Evolutionary conservation across 2,888 invertebrate genomes (phyloP).

Genomic region (Epicampocera succincta): DNA sequence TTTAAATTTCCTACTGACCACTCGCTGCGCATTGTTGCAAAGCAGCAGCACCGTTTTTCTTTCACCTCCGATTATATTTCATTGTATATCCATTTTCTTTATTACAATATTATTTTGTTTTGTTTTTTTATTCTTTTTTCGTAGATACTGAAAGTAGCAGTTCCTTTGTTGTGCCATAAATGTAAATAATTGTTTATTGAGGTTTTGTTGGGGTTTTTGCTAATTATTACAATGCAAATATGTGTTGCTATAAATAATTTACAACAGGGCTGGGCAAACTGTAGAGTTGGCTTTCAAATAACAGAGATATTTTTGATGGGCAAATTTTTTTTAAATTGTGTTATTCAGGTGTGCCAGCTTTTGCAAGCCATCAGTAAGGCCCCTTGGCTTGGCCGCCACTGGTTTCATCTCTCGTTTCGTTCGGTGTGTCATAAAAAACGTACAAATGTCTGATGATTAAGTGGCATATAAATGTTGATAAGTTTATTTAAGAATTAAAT

Average conservation of each 20-base stretch:
- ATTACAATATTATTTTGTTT: slow-evolving; percentile 24
- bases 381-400: not conserved
- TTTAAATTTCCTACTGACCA: no score
- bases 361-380: not conserved
- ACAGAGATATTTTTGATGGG: no score
- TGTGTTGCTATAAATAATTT: not conserved
- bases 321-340: no score
- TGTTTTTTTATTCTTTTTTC: not conserved
- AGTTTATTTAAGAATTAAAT: slow-evolving; percentile 39
- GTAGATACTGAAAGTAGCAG: slow-evolving; percentile 2
- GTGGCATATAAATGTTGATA: slow-evolving; percentile 14
- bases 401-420: not conserved
- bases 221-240: not conserved
- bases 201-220: not conserved
- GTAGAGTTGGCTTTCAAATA: no score
- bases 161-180: slow-evolving; percentile 6
- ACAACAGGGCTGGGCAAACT: no score
- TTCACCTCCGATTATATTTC: not conserved
- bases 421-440: not conserved
- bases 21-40: not conserved
- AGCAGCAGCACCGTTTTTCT: slow-evolving; percentile 27
- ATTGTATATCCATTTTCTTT: not conserved
- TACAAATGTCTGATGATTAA: slow-evolving; percentile 37
- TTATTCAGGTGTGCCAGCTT: no score
- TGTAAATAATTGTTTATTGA: slow-evolving; percentile 7